Evolutionary conservation across 2,113 vertebrate species (phyloP).

Genomic region (Entosphenus tridentatus): DNA sequence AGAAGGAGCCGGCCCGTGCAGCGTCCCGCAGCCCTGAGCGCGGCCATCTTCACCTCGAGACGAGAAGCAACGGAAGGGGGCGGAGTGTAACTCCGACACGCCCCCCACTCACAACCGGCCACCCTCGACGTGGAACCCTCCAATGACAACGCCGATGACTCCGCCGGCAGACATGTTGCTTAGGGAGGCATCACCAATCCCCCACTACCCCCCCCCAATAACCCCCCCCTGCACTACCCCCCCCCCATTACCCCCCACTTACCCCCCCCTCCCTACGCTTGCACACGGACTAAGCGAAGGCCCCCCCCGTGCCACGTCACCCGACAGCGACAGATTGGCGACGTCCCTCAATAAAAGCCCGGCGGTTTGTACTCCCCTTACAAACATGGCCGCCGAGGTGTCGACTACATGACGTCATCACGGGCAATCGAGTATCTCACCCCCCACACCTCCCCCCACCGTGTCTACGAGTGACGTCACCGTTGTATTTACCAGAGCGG

Average conservation of each 20-base stretch:
- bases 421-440: too few relatives aligned
- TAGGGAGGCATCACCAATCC: neutral
- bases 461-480: too few relatives aligned
- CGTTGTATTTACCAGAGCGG: too few relatives aligned
- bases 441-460: too few relatives aligned
- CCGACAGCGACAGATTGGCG: too few relatives aligned
- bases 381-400: too few relatives aligned
- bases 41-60: neutral
- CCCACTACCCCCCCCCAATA: neutral
- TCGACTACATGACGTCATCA: too few relatives aligned
- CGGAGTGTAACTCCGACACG: neutral
- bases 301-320: too few relatives aligned
- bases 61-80: neutral
- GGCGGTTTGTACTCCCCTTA: too few relatives aligned
- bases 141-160: neutral
- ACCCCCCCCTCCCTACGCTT: neutral
- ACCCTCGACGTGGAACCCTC: neutral
- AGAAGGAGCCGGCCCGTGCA: neutral
- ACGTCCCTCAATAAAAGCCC: too few relatives aligned
- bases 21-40: neutral
- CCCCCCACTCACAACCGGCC: neutral
- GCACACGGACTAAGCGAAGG: too few relatives aligned
- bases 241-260: neutral
- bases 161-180: neutral
- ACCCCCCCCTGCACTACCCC: neutral